Percentiles rank a stretch among this genome's conserved stretches.
Evolutionary conservation across 2,113 vertebrate genomes (phyloP).

Genomic region (Trachemys scripta): DNA sequence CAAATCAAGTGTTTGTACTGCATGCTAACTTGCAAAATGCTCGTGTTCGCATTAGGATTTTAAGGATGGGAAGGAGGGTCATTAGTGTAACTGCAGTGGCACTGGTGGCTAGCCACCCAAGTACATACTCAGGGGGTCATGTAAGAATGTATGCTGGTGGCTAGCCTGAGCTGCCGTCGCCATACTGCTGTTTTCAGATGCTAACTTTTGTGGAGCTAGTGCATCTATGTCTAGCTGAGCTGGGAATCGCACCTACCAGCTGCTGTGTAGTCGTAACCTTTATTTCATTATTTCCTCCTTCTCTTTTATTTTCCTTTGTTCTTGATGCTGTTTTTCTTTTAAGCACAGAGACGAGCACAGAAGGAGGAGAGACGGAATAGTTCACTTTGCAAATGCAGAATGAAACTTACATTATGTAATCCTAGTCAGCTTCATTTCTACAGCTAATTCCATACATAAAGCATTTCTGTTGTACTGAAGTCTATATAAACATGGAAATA

Average conservation of each 20-base stretch:
- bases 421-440: neutral
- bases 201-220: neutral
- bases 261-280: neutral
- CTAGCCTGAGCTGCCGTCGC: neutral
- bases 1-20: neutral
- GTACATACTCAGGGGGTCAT: too few species aligned
- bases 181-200: neutral
- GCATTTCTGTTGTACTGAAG: neutral
- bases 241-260: neutral
- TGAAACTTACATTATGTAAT: accelerated
- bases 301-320: neutral
- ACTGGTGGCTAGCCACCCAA: too few species aligned
- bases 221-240: neutral
- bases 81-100: too few species aligned
- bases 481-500: neutral
- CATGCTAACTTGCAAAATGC: neutral
- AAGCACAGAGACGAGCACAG: neutral
- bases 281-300: neutral
- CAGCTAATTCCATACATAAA: neutral
- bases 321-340: neutral
- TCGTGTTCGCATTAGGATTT: neutral
- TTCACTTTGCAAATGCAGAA: neutral
- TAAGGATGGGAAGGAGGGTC: too few species aligned
- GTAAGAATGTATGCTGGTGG: neutral
- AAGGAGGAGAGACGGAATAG: neutral